Evolutionary conservation across 2,888 invertebrate species (phyloP).

Genomic region (Dicycla oo): DNA sequence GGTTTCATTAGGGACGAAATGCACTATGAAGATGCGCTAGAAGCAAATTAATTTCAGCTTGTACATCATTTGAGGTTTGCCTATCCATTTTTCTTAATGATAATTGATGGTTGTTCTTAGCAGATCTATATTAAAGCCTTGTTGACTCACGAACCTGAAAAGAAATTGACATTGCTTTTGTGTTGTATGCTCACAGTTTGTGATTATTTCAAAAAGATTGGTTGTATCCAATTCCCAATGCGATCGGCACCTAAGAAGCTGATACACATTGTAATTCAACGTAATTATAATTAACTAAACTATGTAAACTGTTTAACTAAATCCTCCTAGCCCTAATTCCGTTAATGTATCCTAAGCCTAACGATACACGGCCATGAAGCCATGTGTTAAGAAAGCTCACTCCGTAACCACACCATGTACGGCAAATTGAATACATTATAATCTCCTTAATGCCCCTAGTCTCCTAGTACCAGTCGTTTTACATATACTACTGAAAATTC

Average conservation of each 20-base stretch:
- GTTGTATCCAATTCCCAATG: not conserved
- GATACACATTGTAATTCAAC: not conserved
- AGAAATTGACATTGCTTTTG: not conserved
- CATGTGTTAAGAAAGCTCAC: constrained; percentile 47
- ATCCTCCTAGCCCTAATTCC: constrained; percentile 13
- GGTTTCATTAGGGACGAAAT: constrained; percentile 25
- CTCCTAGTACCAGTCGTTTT: constrained; percentile 32
- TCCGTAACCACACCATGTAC: constrained; percentile 44
- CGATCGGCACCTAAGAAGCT: not conserved
- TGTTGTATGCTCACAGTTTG: not conserved
- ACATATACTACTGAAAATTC: constrained; percentile 41
- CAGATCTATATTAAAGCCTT: too few species aligned
- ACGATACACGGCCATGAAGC: constrained; percentile 30
- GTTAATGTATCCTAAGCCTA: constrained; percentile 29
- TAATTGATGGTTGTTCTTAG: not conserved
- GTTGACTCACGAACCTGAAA: not conserved
- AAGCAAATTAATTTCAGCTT: not conserved
- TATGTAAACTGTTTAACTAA: not conserved
- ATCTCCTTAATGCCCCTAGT: constrained; percentile 39
- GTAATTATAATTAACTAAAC: not conserved
- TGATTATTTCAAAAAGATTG: not conserved
- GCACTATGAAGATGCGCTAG: constrained; percentile 9
- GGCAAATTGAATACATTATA: constrained; percentile 62
- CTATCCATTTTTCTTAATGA: too few species aligned
- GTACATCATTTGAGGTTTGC: not conserved